A percentile compares a stretch with the other conserved stretches of the same genome.
phyloP scores from a whole-genome alignment of 2,888 invertebrate genomes.

The Cryptus armator region DNA sequence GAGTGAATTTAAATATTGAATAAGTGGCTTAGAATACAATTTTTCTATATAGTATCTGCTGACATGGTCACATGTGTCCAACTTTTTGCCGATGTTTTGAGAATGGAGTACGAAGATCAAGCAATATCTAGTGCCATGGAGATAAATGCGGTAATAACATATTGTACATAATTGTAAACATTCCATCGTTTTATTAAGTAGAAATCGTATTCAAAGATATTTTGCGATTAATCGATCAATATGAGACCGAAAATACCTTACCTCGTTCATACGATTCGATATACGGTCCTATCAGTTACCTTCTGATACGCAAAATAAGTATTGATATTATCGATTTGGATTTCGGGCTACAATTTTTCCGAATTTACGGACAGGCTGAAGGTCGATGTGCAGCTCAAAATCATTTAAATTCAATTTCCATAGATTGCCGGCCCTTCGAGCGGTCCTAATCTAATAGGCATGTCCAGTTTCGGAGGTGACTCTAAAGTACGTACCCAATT shows the following conservation, averaged over 20 bases:
- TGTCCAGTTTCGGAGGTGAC: slow-evolving; percentile 18
- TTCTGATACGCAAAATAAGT: not conserved
- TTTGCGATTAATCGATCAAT: not conserved
- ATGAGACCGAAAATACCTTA: not conserved
- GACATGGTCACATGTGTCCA: slow-evolving; percentile 4
- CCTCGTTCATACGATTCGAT: not conserved
- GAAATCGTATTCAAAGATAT: not conserved
- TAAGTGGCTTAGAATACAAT: not conserved
- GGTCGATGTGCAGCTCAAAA: not conserved
- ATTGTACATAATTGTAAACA: not conserved
- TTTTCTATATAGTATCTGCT: slow-evolving; percentile 12
- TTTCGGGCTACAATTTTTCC: not conserved
- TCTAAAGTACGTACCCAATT: slow-evolving; percentile 20
- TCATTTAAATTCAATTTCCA: not conserved
- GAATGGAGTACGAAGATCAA: slow-evolving; percentile 11
- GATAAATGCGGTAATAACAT: slow-evolving; percentile 6
- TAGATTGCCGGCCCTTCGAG: slow-evolving; percentile 24
- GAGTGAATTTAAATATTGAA: not conserved
- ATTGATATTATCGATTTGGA: not conserved
- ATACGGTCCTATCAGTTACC: not conserved
- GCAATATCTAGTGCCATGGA: slow-evolving; percentile 8
- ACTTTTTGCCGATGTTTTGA: slow-evolving; percentile 2
- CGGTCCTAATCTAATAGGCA: slow-evolving; percentile 12
- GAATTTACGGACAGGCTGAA: not conserved
- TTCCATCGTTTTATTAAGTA: not conserved